These are phyloP conservation scores for Spilogale gracilis DNA, from an alignment of 2,113 vertebrate genomes.

Conservation along the genomic window DNA sequence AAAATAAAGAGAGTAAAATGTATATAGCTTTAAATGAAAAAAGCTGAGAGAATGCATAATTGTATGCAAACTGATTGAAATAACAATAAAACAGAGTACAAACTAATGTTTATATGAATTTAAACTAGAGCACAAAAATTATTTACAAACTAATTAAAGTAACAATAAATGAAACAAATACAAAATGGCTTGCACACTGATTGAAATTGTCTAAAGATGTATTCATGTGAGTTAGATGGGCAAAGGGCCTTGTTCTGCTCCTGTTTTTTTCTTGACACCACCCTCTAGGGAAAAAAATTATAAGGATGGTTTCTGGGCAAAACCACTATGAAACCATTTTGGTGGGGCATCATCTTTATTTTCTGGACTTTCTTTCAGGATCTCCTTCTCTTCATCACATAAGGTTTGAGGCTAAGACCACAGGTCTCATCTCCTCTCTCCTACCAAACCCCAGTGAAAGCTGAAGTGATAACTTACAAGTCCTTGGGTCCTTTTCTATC, in stretches of 20 bases:
- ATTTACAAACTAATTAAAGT: slow-evolving; percentile 1
- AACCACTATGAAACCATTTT: background rate
- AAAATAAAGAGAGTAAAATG: background rate
- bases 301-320: background rate
- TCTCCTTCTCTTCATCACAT: background rate
- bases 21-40: slow-evolving; percentile 5
- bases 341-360: background rate
- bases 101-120: background rate
- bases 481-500: background rate
- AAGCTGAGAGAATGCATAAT: slow-evolving; percentile 19
- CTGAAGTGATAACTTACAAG: background rate
- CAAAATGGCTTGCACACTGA: background rate
- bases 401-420: background rate
- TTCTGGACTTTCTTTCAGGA: background rate
- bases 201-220: background rate
- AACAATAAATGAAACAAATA: background rate
- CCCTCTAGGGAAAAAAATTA: background rate
- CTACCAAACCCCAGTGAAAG: background rate
- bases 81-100: background rate
- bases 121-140: background rate
- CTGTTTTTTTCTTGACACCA: background rate
- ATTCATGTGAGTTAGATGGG: background rate
- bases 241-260: background rate
- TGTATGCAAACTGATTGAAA: background rate
- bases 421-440: background rate